Evolutionary conservation across 2,113 vertebrate genomes (phyloP).

Genomic region (Neogale vison): DNA sequence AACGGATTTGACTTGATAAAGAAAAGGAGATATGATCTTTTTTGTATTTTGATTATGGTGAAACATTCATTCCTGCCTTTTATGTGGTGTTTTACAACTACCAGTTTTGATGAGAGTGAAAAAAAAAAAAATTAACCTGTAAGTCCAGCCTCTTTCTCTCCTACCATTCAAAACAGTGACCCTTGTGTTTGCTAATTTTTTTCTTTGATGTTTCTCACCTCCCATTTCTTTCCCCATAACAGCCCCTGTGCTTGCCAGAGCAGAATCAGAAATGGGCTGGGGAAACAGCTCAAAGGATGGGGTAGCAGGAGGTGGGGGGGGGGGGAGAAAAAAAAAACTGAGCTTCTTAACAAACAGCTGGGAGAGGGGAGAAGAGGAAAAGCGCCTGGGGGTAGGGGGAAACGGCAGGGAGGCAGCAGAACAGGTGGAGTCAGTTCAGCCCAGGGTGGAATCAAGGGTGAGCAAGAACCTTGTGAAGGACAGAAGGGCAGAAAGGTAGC

Average conservation of each 20-base stretch:
- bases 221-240: neutral
- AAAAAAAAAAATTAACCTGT: neutral
- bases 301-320: neutral
- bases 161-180: neutral
- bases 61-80: neutral
- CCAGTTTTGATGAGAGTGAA: neutral
- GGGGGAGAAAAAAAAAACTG: neutral
- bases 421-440: neutral
- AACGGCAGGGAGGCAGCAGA: neutral
- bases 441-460: neutral
- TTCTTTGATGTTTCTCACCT: neutral
- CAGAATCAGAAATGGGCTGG: neutral
- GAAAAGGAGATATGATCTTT: neutral
- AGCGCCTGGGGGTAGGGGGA: fast-evolving
- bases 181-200: neutral
- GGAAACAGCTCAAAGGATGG: neutral
- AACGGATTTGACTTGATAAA: neutral
- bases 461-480: neutral
- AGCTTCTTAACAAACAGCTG: neutral
- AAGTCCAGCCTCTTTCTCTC: neutral
- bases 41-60: neutral
- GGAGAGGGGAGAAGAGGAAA: neutral
- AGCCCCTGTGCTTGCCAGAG: neutral
- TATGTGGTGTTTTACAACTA: neutral
- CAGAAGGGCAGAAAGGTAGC: neutral